Base-by-base conservation (phyloP, 1,140 invertebrate species). In the Drosophila carrolli region DNA sequence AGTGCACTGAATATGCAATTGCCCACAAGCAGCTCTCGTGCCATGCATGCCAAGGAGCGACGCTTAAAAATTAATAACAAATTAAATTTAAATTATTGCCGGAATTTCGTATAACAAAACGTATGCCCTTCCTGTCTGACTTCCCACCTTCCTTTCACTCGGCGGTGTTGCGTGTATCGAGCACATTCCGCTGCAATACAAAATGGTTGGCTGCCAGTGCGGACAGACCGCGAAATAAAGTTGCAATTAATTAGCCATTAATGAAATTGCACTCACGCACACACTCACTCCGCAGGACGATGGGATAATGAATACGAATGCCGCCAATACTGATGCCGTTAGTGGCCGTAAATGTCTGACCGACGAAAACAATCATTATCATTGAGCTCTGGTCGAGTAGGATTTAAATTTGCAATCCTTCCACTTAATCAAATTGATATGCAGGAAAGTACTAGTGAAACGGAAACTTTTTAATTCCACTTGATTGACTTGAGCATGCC, bases 161-260 rank as follows among this genome's bases (percentile, higher is more conserved):
- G 37, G 10, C 4, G 16, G 9, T 11, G 53, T 77, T 54, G 83
- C 83, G 75, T 86, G 82, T 62, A 53, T 23, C 46, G 37, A n/a
- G 14, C 62, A 46, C 71, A 83, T 88, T 83, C 78, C 65, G 70
- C 58, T 75, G 48, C 46, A 54, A 57, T 59, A 63, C 51, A 47
- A 85, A 70, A 68, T 72, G 68, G 81, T 68, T 67, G 63, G 27
- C 44, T 67, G 63, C 58, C 65, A 59, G n/a, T 13, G 65, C 23
- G 16, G 50, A 53, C 50, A 40, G 53, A 77, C 75, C 75, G 56
- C 65, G 27, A 71, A 63, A 71, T 78, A 83, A 88, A 86, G 71
- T 78, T 75, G 78, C 82, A 88, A 88, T 86, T 86, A 86, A 88
- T 88, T 86, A 76, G 65, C 63, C 80, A 79, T 82, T 83, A 73